Evolutionary conservation across 2,113 vertebrate species (phyloP).

Genomic region (Mobula hypostoma): DNA sequence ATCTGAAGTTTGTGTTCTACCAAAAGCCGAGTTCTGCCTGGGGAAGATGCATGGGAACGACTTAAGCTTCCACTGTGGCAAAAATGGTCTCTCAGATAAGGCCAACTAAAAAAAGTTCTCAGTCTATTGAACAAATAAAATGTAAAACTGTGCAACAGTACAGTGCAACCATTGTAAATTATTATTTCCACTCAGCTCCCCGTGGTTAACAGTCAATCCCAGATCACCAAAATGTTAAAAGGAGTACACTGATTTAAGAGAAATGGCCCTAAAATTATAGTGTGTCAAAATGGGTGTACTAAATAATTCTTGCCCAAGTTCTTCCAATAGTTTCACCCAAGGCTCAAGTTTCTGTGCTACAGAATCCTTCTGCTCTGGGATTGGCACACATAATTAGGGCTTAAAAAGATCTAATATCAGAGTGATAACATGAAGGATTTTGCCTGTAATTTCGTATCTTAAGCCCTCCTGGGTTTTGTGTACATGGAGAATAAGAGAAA

Average conservation of each 20-base stretch:
- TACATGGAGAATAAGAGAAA: not conserved
- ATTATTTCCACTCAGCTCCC: not conserved
- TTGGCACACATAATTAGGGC: not conserved
- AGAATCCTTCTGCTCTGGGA: not conserved
- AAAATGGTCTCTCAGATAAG: not conserved
- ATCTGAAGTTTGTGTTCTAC: not conserved
- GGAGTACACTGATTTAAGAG: not conserved
- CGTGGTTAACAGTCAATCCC: not conserved
- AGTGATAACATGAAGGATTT: not conserved
- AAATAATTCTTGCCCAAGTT: too few relatives aligned
- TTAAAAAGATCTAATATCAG: not conserved
- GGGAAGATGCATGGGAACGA: conserved; percentile 5
- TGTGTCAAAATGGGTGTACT: too few relatives aligned
- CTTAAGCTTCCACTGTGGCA: not conserved
- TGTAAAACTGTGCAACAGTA: not conserved
- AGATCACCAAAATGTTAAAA: not conserved
- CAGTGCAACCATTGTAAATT: not conserved
- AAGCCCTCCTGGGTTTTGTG: not conserved
- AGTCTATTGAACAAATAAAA: not conserved
- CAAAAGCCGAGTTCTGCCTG: not conserved
- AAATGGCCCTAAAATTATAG: too few relatives aligned
- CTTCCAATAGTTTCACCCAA: too few relatives aligned
- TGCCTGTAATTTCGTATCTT: not conserved
- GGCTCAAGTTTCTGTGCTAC: too few relatives aligned
- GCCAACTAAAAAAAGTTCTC: not conserved